These are phyloP conservation scores for Ciconia maguari DNA, from an alignment of 2,113 vertebrate genomes.

Conservation along the genomic window DNA sequence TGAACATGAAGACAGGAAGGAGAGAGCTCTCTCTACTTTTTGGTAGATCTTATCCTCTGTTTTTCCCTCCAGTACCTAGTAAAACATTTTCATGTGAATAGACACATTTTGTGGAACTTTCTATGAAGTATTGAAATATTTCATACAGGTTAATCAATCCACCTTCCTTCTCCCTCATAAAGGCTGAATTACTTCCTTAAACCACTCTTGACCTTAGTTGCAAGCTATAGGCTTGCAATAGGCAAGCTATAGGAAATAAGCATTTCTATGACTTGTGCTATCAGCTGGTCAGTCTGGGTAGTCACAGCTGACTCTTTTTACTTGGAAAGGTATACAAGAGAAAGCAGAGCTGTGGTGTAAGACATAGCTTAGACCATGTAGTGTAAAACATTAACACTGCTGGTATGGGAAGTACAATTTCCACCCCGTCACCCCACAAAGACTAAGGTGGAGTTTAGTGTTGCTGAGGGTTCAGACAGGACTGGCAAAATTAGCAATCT, in stretches of 20 bases:
- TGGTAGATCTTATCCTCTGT: not conserved
- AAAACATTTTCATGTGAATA: not conserved
- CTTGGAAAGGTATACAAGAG: not conserved
- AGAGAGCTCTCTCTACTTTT: not conserved
- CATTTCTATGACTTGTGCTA: rapidly evolving
- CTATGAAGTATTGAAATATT: not conserved
- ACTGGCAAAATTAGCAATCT: not conserved
- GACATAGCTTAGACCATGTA: not conserved
- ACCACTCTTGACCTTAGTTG: not conserved
- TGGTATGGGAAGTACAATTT: not conserved
- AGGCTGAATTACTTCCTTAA: not conserved
- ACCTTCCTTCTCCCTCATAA: not conserved
- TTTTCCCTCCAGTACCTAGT: not conserved
- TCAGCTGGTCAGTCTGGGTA: not conserved
- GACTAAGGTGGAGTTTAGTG: not conserved
- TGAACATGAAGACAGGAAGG: not conserved
- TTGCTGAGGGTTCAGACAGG: not conserved
- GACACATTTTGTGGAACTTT: not conserved
- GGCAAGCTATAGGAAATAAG: too few relatives aligned
- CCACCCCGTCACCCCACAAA: not conserved
- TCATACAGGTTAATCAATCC: not conserved
- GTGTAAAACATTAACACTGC: not conserved
- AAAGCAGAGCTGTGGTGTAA: not conserved
- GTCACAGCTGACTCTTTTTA: not conserved
- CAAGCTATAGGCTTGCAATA: not conserved